Conservation (phyloP, 64 coral and sea anemone species). For the Porites australiensis region DNA sequence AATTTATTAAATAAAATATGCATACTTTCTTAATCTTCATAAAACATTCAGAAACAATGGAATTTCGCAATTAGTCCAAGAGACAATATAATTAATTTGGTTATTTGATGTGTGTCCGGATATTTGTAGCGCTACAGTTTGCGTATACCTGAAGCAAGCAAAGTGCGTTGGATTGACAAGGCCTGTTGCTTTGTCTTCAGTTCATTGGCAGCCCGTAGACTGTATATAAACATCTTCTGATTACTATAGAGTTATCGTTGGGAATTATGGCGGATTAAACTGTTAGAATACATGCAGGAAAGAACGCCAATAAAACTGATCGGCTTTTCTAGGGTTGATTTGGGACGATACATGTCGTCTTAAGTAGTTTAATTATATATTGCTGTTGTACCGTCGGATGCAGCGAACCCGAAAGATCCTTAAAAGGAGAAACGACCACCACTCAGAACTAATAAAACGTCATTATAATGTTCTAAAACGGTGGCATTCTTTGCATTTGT, state of each 20-base stretch:
- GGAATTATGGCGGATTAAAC: neutral
- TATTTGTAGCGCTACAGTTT: neutral
- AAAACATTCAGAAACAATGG: constrained; percentile 25
- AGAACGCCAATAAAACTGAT: neutral
- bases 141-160: neutral
- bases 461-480: neutral
- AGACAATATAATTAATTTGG: neutral
- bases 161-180: neutral
- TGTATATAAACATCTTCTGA: constrained; percentile 18
- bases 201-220: neutral
- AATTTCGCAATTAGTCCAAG: constrained; percentile 15
- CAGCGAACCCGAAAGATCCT: neutral
- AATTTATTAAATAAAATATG: constrained; percentile 26
- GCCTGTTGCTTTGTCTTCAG: neutral
- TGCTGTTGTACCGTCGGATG: neutral
- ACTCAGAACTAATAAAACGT: neutral
- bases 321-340: no score
- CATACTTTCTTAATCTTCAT: neutral
- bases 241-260: neutral
- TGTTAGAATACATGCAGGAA: neutral
- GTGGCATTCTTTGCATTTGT: constrained; percentile 18
- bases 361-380: neutral
- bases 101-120: neutral
- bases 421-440: neutral
- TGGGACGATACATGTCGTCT: neutral